phyloP scores from a whole-genome alignment of 2,888 invertebrate genomes.

The Zaprionus lineosus region DNA sequence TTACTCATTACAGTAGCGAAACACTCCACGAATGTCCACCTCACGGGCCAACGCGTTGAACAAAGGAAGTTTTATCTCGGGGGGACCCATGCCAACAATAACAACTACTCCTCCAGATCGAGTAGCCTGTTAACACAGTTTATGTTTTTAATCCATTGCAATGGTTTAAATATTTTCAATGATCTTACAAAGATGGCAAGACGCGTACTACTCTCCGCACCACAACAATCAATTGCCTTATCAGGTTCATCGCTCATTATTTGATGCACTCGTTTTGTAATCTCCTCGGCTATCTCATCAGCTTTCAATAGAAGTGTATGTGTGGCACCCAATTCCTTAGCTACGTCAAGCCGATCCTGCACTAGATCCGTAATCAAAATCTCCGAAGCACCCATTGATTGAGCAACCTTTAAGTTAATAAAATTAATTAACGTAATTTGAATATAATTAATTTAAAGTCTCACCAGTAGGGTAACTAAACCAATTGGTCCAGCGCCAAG shows the following conservation, averaged over 20 bases:
- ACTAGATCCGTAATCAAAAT: conserved; percentile 87
- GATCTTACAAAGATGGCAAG: conserved; percentile 90
- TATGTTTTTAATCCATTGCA: too few species aligned
- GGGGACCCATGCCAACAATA: conserved; percentile 93
- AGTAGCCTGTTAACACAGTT: too few species aligned
- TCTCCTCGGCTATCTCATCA: conserved; percentile 85
- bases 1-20: conserved; percentile 93
- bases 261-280: conserved; percentile 85
- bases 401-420: conserved; percentile 85
- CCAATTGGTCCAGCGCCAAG: conserved; percentile 96
- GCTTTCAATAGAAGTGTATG: conserved; percentile 85
- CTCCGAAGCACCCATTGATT: conserved; percentile 92
- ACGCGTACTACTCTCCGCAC: conserved; percentile 90
- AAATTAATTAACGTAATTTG: background rate
- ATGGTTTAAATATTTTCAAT: too few species aligned
- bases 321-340: conserved; percentile 91
- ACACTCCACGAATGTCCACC: conserved; percentile 96
- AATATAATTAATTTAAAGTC: background rate
- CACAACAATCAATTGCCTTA: conserved; percentile 93
- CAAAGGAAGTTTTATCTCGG: conserved; percentile 91
- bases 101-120: conserved; percentile 93
- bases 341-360: conserved; percentile 87
- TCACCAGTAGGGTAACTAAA: conserved; percentile 87
- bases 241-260: conserved; percentile 87
- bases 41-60: conserved; percentile 91